These are phyloP conservation scores for Pseudachorutes palmiensis DNA, from an alignment of 1,140 invertebrate species.

Conservation along the genomic window DNA sequence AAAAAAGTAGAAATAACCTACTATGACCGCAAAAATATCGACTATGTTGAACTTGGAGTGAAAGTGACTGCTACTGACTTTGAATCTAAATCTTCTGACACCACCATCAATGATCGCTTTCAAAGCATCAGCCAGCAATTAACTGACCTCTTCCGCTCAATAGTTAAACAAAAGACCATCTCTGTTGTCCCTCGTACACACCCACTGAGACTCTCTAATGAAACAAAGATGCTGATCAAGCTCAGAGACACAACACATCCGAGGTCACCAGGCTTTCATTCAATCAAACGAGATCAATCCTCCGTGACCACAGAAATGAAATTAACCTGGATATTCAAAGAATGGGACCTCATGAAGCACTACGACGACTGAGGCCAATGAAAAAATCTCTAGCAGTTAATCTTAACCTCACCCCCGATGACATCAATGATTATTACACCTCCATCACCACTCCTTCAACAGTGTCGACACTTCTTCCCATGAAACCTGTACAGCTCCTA, in stretches of 20 bases:
- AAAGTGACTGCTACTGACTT: not conserved
- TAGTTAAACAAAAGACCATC: not conserved
- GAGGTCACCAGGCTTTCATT: not conserved
- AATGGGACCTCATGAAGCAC: not conserved
- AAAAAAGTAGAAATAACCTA: not conserved
- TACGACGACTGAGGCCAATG: too few species aligned
- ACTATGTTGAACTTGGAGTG: too few species aligned
- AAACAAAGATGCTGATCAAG: not conserved
- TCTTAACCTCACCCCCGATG: not conserved
- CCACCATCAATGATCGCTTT: not conserved
- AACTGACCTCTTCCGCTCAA: too few species aligned
- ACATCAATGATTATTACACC: not conserved
- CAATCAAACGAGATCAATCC: not conserved
- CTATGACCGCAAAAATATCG: not conserved
- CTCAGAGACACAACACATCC: not conserved
- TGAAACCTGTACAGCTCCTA: not conserved
- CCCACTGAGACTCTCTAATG: not conserved
- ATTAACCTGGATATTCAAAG: not conserved
- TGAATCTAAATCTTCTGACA: not conserved
- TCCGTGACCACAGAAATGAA: not conserved
- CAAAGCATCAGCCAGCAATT: not conserved
- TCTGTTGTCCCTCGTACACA: not conserved
- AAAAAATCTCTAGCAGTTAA: too few species aligned
- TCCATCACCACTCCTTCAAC: not conserved
- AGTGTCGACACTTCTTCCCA: not conserved